Base-by-base conservation (phyloP, 2,797 vertebrate species). In the Rhynchonycteris naso region DNA sequence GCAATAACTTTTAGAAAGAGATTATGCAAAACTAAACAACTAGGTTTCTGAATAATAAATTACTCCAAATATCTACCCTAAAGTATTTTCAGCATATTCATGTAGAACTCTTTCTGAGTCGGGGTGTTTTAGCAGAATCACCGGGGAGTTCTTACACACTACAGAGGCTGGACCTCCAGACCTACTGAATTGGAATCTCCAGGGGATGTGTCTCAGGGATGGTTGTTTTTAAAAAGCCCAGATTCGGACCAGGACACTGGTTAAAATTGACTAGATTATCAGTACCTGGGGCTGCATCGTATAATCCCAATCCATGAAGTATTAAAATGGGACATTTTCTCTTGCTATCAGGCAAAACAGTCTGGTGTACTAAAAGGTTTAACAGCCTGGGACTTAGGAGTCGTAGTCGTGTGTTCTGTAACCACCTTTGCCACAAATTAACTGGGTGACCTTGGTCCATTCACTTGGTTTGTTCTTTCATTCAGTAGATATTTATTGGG, bases 11-110 rank as follows among this genome's bases (percentile, higher is more conserved):
- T 90, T 38, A 82, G 59, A 82, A 75, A 43, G 16, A 47, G 92
- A 78, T 38, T 75, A 90, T 75, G 72, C 58, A 86, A 92, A 89
- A 83, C 47, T 69, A 91, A 88, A 92, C 52, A 88, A 93, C 68
- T n/a, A 65, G 52, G 81, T 43, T 94, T 96, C 85, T 90, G 85
- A 86, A 19, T 30, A 92, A n/a, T 71, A 91, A 93, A 38, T 76
- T 75, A 66, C 22, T 61, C 47, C n/a, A 59, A 35, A 80, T 10
- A 58, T 84, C 82, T 54, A 69, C 50, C 65, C 35, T 87, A 75
- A 80, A 71, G 93, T 84, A 84, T 89, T 69, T 63, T 76, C 86
- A 90, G 58, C 52, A 43, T n/a, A 95, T 78, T 65, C 52, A n/a
- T 61, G 43, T 76, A 86, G 82, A 82, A 88, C 47, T 35, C 72